A percentile compares a stretch with the other conserved stretches of the same genome.
Conservation (phyloP, 1,140 invertebrate genomes). For the Mya arenaria region DNA sequence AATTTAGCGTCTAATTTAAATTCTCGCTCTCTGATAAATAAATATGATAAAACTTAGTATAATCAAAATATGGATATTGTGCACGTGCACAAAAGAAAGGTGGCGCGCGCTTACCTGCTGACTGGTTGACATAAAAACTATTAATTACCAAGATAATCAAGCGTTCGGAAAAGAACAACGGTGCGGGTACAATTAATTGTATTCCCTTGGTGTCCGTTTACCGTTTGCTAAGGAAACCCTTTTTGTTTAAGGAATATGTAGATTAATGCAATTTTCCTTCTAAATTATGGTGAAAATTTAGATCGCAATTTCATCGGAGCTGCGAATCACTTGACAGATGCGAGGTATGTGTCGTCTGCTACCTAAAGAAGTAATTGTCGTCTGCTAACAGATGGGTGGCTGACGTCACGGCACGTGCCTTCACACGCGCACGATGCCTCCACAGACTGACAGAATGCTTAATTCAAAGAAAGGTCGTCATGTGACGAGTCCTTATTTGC, state of each 20-base stretch:
- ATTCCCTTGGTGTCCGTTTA: neutral
- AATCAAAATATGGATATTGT: too few species aligned
- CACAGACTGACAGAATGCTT: neutral
- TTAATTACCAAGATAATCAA: conserved; percentile 1
- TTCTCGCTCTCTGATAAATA: too few species aligned
- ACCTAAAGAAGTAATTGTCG: conserved; percentile 24
- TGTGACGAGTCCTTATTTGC: conserved; percentile 32
- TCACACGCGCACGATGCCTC: conserved; percentile 14
- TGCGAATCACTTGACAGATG: conserved; percentile 50
- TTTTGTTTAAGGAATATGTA: too few species aligned
- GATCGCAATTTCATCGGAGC: too few species aligned
- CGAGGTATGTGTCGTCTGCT: conserved; percentile 29
- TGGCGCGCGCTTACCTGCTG: too few species aligned
- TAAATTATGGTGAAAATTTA: too few species aligned
- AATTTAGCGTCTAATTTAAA: too few species aligned
- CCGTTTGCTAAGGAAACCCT: too few species aligned
- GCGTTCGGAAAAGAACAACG: neutral
- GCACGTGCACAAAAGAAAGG: too few species aligned
- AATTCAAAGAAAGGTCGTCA: conserved; percentile 27
- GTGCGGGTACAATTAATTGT: neutral
- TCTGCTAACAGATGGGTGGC: conserved; percentile 57
- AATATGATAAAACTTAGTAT: too few species aligned
- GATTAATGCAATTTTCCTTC: too few species aligned
- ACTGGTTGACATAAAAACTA: too few species aligned
- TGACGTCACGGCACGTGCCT: conserved; percentile 47